Percentiles rank a stretch among this genome's conserved stretches.
These are phyloP conservation scores for Rhagoletis zephyria DNA, from an alignment of 1,140 invertebrate genomes.

Conservation along the genomic window DNA sequence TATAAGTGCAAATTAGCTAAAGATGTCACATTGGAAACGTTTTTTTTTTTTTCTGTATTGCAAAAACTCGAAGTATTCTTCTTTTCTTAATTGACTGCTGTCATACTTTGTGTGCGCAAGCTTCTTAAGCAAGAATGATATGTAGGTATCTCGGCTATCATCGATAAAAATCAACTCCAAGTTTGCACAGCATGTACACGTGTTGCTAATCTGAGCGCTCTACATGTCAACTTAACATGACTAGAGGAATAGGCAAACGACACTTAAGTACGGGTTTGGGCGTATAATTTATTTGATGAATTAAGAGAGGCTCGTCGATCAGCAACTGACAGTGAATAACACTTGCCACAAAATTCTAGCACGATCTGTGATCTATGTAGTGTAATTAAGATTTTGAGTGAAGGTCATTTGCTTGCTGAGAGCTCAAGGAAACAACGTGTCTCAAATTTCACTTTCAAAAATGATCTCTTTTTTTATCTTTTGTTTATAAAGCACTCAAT, in stretches of 20 bases:
- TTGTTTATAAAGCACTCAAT: not conserved
- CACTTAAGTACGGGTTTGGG: not conserved
- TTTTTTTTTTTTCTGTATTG: too few relatives aligned
- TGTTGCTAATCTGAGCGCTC: conserved; percentile 29
- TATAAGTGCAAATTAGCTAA: too few relatives aligned
- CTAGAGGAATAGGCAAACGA: not conserved
- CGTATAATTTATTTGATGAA: conserved; percentile 14
- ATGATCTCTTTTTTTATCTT: not conserved
- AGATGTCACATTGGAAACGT: not conserved
- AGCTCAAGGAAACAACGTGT: not conserved
- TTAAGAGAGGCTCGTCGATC: not conserved
- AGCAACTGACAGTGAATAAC: not conserved
- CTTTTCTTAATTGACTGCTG: not conserved
- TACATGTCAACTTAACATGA: conserved; percentile 25
- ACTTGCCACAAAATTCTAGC: not conserved
- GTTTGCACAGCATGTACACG: not conserved
- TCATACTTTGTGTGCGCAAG: not conserved
- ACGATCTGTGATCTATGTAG: not conserved
- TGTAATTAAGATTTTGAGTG: not conserved
- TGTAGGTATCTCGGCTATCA: not conserved
- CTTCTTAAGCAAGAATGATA: not conserved
- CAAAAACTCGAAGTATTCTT: too few relatives aligned
- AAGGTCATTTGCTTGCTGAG: not conserved
- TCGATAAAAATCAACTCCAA: not conserved
- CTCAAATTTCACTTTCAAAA: conserved; percentile 33